Conservation (phyloP, 2,113 vertebrate genomes). For the Strix aluco region DNA sequence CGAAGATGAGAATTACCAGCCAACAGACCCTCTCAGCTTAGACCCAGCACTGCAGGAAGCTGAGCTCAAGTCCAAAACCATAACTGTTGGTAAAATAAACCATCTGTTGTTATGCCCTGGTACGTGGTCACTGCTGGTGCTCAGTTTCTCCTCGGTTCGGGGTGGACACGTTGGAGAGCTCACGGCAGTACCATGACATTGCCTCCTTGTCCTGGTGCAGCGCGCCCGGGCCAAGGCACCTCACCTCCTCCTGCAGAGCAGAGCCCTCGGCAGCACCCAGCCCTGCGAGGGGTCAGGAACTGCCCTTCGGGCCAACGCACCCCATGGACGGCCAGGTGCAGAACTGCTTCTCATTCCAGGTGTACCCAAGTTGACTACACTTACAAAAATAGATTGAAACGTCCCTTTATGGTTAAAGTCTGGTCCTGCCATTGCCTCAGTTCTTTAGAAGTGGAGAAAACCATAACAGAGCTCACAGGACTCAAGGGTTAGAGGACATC, state of each 20-base stretch:
- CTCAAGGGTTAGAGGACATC: neutral
- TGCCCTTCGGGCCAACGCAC: neutral
- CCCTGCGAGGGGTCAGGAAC: neutral
- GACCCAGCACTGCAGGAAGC: neutral
- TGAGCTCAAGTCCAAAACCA: neutral
- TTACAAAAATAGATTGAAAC: neutral
- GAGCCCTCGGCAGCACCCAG: neutral
- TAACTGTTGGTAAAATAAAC: neutral
- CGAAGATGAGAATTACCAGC: neutral
- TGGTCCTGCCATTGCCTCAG: neutral
- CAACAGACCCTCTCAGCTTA: neutral
- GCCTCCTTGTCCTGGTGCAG: neutral
- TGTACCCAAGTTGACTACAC: neutral
- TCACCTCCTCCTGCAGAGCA: neutral
- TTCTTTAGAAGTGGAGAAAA: neutral
- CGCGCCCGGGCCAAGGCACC: neutral
- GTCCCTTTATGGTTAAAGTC: neutral
- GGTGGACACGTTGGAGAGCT: neutral
- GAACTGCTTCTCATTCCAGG: neutral
- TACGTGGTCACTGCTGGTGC: neutral
- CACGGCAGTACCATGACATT: fast-evolving
- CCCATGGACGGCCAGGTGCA: neutral
- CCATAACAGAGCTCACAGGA: neutral
- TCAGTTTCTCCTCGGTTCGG: neutral
- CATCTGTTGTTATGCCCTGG: neutral